Base-by-base conservation (phyloP, 2,888 invertebrate genomes). In the Latrodectus elegans region DNA sequence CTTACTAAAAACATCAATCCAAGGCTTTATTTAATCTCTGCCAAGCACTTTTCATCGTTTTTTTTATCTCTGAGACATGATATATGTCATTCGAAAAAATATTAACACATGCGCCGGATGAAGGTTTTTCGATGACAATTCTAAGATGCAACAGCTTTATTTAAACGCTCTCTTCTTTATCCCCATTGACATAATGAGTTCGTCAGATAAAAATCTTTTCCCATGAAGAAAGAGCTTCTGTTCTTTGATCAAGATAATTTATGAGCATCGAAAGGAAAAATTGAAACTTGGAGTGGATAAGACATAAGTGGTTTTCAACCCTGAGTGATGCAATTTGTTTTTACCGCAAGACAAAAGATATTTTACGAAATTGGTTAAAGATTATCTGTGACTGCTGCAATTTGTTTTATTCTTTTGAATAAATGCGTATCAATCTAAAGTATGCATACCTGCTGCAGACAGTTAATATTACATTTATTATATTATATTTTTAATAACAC, bases 121-220 rank as follows among this genome's bases (percentile, higher is more conserved):
- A 75, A 52, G 65, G 68, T 79, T 85, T 68, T 75, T 79, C 78
- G 84, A 52, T 74, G 22, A 70, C 53, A 53, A 64, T 73, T 86
- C 76, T 52, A 14, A 17, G 51, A 80, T 75, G 80, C 85, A 80
- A 81, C 80, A 80, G 75, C 72, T 65, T 38, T 53, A 73, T 64
- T 73, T 9, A 14, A 81, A 86, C 76, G 75, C 68, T 74, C 65
- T 11, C 38, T 72, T 22, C 49, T 64, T 80, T 85, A 85, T 85
- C 85, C 80, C 26, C 75, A 85, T 51, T 75, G 85, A 75, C 79
- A 85, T 85, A 85, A 85, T 85, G 78, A 73, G 80, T 75, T 85
- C 79, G 85, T 85, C 79, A 80, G 74, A 85, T 85, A 79, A 75
- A 80, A 80, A 84, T 84, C 77, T 84, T 75, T 85, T 84, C 79